Percentiles rank a stretch among this genome's conserved stretches.
Evolutionary conservation across 2,888 invertebrate species (phyloP).

Genomic region (Rotaria macrura): DNA sequence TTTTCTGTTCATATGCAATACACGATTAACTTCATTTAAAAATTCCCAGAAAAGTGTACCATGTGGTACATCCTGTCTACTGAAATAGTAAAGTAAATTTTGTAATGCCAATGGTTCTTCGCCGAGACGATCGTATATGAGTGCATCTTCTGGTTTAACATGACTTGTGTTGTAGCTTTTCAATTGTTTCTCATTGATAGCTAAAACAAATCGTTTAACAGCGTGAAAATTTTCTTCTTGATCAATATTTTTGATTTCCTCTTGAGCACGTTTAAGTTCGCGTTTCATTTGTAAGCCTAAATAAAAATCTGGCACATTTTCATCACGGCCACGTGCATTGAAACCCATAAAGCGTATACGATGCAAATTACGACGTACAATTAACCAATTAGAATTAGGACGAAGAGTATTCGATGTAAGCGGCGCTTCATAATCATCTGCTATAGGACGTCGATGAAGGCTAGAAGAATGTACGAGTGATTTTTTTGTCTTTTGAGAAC

Average conservation of each 20-base stretch:
- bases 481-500: background rate
- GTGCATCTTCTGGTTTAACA: background rate
- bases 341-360: background rate
- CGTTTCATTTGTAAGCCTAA: background rate
- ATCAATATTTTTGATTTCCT: background rate
- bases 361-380: background rate
- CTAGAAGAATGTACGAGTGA: background rate
- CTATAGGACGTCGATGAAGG: background rate
- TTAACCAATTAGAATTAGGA: background rate
- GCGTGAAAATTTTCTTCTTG: background rate
- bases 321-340: background rate
- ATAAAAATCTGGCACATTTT: background rate
- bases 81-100: slow-evolving; percentile 15
- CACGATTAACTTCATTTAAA: slow-evolving; percentile 2
- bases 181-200: background rate
- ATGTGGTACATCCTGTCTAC: background rate
- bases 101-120: slow-evolving; percentile 11
- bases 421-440: background rate
- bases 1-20: background rate
- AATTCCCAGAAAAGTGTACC: background rate
- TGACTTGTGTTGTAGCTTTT: background rate
- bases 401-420: background rate
- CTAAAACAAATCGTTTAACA: background rate
- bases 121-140: background rate
- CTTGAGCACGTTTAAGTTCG: slow-evolving; percentile 8